Conservation (phyloP, 2,113 vertebrate species). For the Menidia beryllina region DNA sequence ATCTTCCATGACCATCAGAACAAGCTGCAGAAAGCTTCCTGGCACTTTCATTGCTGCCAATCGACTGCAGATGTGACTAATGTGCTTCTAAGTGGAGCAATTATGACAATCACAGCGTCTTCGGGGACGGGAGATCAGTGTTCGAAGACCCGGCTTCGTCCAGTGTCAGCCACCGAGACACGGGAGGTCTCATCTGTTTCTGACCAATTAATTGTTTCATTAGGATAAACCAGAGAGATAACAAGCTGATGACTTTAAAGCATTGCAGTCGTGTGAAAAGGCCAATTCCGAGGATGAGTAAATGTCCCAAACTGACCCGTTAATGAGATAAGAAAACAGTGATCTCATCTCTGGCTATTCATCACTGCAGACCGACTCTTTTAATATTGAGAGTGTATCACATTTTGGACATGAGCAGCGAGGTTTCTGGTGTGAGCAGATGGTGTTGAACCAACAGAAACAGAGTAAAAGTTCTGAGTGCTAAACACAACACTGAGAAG, state of each 20-base stretch:
- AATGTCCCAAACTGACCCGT: constrained; percentile 40
- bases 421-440: constrained; percentile 12
- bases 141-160: constrained; percentile 56
- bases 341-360: constrained; percentile 47
- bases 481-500: constrained; percentile 19
- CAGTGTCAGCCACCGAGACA: constrained; percentile 31
- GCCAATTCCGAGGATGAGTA: constrained; percentile 29
- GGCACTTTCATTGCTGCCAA: constrained; percentile 67
- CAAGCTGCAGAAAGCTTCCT: constrained; percentile 48
- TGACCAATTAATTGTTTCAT: constrained; percentile 65
- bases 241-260: constrained; percentile 38
- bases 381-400: constrained; percentile 31
- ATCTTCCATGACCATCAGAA: constrained; percentile 55
- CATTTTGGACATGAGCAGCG: not conserved
- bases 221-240: constrained; percentile 47
- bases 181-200: constrained; percentile 36
- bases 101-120: constrained; percentile 73
- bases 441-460: constrained; percentile 58
- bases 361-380: constrained; percentile 31
- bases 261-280: constrained; percentile 26
- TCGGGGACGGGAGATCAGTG: constrained; percentile 57
- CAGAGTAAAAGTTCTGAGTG: constrained; percentile 16
- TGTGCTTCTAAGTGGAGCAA: constrained; percentile 71
- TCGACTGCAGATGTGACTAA: constrained; percentile 67
- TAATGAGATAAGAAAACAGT: constrained; percentile 58